Evolutionary conservation across 2,888 invertebrate genomes (phyloP).

Genomic region (Anorthoa munda): DNA sequence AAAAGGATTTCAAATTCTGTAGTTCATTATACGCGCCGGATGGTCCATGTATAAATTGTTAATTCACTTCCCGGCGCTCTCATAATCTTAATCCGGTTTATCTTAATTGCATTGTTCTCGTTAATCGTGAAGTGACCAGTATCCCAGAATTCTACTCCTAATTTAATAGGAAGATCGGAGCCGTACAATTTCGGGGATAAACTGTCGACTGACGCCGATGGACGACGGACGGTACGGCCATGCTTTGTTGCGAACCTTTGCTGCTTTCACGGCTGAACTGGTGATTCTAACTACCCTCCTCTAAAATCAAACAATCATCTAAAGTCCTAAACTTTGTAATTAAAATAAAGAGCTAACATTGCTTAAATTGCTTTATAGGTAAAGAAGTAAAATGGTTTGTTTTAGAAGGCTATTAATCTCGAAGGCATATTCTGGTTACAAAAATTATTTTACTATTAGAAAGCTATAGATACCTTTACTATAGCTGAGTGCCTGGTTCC

Average conservation of each 20-base stretch:
- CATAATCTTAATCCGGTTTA: conserved; percentile 59
- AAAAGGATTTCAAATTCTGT: conserved; percentile 38
- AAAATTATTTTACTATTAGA: background rate
- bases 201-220: conserved; percentile 17
- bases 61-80: conserved; percentile 50
- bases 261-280: conserved; percentile 14
- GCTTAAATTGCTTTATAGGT: no score
- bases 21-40: conserved; percentile 35
- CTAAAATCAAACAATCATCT: background rate
- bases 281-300: background rate
- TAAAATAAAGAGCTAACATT: no score
- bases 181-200: conserved; percentile 54
- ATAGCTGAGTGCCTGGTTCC: no score
- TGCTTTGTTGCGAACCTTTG: conserved; percentile 13
- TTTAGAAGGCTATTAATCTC: background rate
- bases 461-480: no score
- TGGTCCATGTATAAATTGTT: conserved; percentile 46
- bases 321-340: no score
- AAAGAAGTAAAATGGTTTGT: no score
- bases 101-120: conserved; percentile 63
- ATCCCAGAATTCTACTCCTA: conserved; percentile 50
- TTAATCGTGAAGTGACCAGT: conserved; percentile 59
- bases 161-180: conserved; percentile 61
- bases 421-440: background rate
- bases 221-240: conserved; percentile 34